These are phyloP conservation scores for Bellardia pandia DNA, from an alignment of 2,888 invertebrate species.

Conservation along the genomic window DNA sequence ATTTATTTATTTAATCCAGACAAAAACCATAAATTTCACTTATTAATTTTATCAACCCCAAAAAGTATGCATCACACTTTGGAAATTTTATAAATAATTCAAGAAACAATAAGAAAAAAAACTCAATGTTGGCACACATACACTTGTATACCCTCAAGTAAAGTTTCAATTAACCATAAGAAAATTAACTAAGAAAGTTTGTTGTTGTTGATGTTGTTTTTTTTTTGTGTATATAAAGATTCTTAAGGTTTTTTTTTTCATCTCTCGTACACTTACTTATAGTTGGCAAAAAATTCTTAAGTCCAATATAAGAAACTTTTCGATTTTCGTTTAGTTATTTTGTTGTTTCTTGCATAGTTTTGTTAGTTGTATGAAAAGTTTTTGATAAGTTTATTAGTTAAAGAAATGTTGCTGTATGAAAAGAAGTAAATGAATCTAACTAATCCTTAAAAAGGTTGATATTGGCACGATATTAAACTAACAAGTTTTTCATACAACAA, in stretches of 20 bases:
- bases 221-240: conserved; percentile 7
- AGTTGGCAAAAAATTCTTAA: conserved; percentile 35
- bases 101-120: neutral
- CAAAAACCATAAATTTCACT: conserved; percentile 36
- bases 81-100: conserved; percentile 19
- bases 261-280: neutral
- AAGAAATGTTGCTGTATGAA: conserved; percentile 18
- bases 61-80: conserved; percentile 24
- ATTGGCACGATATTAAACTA: conserved; percentile 64
- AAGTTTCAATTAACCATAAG: conserved; percentile 68
- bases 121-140: neutral
- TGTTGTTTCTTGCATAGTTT: conserved; percentile 18
- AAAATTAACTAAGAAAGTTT: conserved; percentile 60
- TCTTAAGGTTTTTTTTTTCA: neutral
- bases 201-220: neutral
- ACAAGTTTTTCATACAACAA: conserved; percentile 40
- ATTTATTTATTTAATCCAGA: conserved; percentile 4
- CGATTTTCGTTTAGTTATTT: conserved; percentile 43
- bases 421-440: neutral
- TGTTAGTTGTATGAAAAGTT: conserved; percentile 47
- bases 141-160: conserved; percentile 17
- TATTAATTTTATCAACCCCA: conserved; percentile 23
- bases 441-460: conserved; percentile 55
- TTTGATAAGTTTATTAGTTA: conserved; percentile 50
- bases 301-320: conserved; percentile 60